Evolutionary conservation across 2,797 vertebrate species (phyloP), one percentile per base, ranked within the genome.

Genomic region (Takifugu ocellatus): DNA sequence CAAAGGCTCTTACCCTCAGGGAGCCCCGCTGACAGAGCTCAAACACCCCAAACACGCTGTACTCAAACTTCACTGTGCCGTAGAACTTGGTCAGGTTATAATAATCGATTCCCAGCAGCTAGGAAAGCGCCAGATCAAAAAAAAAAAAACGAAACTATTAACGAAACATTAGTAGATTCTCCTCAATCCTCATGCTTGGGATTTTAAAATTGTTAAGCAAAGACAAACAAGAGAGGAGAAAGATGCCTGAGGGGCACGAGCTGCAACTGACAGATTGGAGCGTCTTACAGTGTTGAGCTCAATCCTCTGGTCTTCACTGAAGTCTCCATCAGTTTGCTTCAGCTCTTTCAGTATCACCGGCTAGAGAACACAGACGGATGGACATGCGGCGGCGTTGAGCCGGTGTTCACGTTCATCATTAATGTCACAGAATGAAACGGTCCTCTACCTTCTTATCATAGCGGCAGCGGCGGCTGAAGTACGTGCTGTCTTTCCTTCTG

Each of bases 81-180:
- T 99, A 99, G 84, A 99, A 99, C 87, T 99, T 99, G 53, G 95
- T 97, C 84, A 98, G 84, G 88, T 98, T 99, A 91, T 96, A 96
- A 74, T 97, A 98, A 84, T 98, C 97, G 2, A 97, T 93, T 56
- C 90, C 89, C 52, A 97, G 81, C 64, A 98, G 87, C 97, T 98
- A 14, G 9, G 6, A 48, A 10, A 1, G 6, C 2, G 2, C 17
- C 44, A 33, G 5, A 2, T 1, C 8, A 27, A 7, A 16, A 17
- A 16, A 14, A 27, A 7, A 16, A 17, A 16, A 14, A 25, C 15
- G n/a, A n/a, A n/a, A n/a, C n/a, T n/a, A 50, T 25, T 47, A 17
- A 14, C 2, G 33, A 33, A 9, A 33, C 33, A 33, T 10, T 21
- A 21, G 27, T 4, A 29, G 27, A 29, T 5, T 29, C 27, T 29